phyloP scores from a whole-genome alignment of 2,113 vertebrate species.

The Aythya baeri region DNA sequence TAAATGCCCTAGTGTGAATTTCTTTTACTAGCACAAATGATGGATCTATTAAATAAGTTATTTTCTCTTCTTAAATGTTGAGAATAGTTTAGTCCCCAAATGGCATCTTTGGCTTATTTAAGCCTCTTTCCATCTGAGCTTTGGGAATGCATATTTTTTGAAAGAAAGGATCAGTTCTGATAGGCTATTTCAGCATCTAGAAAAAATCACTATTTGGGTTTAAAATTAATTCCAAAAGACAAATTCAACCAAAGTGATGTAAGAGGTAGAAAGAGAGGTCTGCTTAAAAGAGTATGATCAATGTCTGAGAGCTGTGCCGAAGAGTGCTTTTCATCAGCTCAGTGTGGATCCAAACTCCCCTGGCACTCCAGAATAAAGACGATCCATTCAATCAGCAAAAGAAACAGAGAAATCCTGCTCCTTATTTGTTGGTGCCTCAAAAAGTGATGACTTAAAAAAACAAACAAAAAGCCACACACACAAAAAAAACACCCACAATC shows the following conservation, averaged over 20 bases:
- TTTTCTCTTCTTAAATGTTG: not conserved
- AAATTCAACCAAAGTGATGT: not conserved
- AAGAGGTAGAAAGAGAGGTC: not conserved
- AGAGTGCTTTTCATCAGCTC: not conserved
- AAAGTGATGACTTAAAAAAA: not conserved
- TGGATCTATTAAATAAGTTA: not conserved
- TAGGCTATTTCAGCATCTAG: not conserved
- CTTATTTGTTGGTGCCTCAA: not conserved
- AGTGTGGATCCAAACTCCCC: not conserved
- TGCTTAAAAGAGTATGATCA: not conserved
- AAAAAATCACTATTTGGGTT: not conserved
- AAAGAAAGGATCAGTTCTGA: not conserved
- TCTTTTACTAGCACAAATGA: not conserved
- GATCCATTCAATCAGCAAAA: not conserved
- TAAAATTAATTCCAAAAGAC: slow-evolving; percentile 18
- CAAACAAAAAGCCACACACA: not conserved
- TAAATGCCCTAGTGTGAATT: not conserved
- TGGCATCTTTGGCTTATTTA: not conserved
- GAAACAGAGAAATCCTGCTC: not conserved
- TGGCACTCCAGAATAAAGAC: not conserved
- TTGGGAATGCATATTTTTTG: not conserved
- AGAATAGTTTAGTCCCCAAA: not conserved
- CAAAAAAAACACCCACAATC: not conserved
- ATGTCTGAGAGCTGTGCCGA: not conserved
- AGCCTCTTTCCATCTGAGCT: not conserved